Conservation (phyloP, 2,888 invertebrate genomes). For the Sesia bembeciformis region DNA sequence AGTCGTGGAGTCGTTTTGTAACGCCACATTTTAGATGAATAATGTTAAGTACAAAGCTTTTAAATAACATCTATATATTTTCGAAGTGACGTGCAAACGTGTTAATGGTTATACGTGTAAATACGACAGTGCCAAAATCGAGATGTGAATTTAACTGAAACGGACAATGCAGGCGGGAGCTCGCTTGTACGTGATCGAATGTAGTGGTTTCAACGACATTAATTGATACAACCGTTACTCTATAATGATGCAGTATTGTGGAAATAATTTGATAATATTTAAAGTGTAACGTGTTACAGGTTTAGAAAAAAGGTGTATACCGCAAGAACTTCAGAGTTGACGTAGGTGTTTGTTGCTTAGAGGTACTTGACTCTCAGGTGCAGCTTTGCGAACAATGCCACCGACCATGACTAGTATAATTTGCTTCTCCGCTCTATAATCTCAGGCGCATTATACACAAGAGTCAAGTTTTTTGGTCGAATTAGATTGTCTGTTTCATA, state of each 20-base stretch:
- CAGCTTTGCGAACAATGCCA: slow-evolving; percentile 41
- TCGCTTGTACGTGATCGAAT: slow-evolving; percentile 51
- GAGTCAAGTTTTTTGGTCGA: slow-evolving; percentile 34
- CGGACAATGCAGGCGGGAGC: slow-evolving; percentile 32
- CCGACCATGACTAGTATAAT: slow-evolving; percentile 51
- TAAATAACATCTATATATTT: background rate
- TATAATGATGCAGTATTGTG: slow-evolving; percentile 63
- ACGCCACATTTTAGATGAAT: background rate
- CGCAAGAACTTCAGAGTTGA: slow-evolving; percentile 27
- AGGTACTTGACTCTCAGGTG: slow-evolving; percentile 31
- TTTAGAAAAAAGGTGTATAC: slow-evolving; percentile 37
- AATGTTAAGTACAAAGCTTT: background rate
- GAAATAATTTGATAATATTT: slow-evolving; percentile 64
- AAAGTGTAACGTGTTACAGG: slow-evolving; percentile 35
- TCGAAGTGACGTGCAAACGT: background rate
- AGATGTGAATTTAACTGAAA: slow-evolving; percentile 9
- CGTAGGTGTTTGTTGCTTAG: slow-evolving; percentile 12
- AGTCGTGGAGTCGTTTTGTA: background rate
- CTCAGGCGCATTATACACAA: slow-evolving; percentile 50
- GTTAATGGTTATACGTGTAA: background rate
- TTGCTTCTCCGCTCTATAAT: slow-evolving; percentile 50
- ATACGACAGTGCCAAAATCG: background rate
- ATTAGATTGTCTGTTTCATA: slow-evolving; percentile 29
- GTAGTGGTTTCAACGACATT: slow-evolving; percentile 59
- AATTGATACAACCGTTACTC: slow-evolving; percentile 67